Conservation (phyloP, 2,797 vertebrate species). For the Adrianichthys oophorus region DNA sequence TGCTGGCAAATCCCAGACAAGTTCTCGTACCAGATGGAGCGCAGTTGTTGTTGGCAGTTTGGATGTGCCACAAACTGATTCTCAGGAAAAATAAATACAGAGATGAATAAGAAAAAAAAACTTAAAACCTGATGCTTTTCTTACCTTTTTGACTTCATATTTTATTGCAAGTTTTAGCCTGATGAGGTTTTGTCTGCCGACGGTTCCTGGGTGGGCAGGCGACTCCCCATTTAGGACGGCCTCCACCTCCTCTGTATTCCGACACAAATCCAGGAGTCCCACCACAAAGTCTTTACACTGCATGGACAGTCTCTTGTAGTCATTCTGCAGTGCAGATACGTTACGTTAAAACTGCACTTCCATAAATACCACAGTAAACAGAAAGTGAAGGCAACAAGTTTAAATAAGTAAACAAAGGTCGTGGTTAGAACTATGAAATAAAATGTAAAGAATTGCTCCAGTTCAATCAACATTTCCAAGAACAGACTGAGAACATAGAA, state of each 20-base stretch:
- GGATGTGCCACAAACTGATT: slow-evolving; percentile 95
- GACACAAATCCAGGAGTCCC: slow-evolving; percentile 92
- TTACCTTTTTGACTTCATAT: slow-evolving; percentile 96
- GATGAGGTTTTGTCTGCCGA: slow-evolving; percentile 84
- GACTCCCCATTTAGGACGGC: slow-evolving; percentile 89
- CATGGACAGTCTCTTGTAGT: slow-evolving; percentile 93
- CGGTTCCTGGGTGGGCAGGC: slow-evolving; percentile 51
- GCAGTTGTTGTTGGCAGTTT: slow-evolving; percentile 96
- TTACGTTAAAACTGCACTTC: background rate
- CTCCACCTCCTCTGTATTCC: slow-evolving; percentile 94
- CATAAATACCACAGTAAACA: background rate
- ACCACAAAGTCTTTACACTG: slow-evolving; percentile 98
- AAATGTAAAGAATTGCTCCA: too few relatives aligned
- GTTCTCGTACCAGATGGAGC: slow-evolving; percentile 97
- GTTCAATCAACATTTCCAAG: too few relatives aligned
- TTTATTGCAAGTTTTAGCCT: slow-evolving; percentile 95
- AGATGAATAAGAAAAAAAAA: background rate
- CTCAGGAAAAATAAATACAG: background rate
- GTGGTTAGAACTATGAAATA: too few relatives aligned
- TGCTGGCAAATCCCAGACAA: slow-evolving; percentile 89
- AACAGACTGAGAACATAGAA: too few relatives aligned
- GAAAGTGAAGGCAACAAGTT: too few relatives aligned
- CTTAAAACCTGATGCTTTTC: slow-evolving; percentile 2
- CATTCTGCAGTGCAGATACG: slow-evolving; percentile 81
- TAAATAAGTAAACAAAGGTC: background rate